phyloP scores from a whole-genome alignment of 2,888 invertebrate species.

The Phengaris alcon region DNA sequence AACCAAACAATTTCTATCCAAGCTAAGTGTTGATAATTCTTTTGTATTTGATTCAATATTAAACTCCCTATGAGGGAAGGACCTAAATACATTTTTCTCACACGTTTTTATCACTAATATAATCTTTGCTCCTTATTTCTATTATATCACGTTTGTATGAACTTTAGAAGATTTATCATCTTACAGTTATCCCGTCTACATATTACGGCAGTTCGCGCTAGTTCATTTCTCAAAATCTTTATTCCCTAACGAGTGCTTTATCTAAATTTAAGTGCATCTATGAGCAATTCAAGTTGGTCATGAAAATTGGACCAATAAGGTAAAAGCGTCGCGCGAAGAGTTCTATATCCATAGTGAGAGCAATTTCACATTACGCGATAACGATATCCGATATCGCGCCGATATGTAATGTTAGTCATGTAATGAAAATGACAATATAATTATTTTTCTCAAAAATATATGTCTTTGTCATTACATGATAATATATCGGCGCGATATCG shows the following conservation, averaged over 20 bases:
- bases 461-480: too few relatives aligned
- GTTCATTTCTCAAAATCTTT: conserved; percentile 47
- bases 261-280: conserved; percentile 67
- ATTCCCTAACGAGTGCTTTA: conserved; percentile 60
- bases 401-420: too few relatives aligned
- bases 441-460: too few relatives aligned
- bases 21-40: neutral
- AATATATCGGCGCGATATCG: too few relatives aligned
- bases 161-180: conserved; percentile 34
- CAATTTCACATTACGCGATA: too few relatives aligned
- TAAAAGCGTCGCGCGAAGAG: conserved; percentile 51
- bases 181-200: conserved; percentile 44
- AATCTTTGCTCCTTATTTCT: conserved; percentile 36
- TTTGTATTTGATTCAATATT: conserved; percentile 20
- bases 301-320: conserved; percentile 58
- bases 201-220: conserved; percentile 68
- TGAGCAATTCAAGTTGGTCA: conserved; percentile 65
- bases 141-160: conserved; percentile 40
- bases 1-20: neutral
- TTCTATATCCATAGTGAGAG: conserved; percentile 37
- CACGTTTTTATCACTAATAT: conserved; percentile 29
- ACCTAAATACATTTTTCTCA: conserved; percentile 32
- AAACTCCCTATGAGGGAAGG: conserved; percentile 9
- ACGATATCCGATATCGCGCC: too few relatives aligned
- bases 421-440: too few relatives aligned